A percentile compares a stretch with the other conserved stretches of the same genome.
These are phyloP conservation scores for Equus przewalskii DNA, from an alignment of 2,113 vertebrate species.

Conservation along the genomic window DNA sequence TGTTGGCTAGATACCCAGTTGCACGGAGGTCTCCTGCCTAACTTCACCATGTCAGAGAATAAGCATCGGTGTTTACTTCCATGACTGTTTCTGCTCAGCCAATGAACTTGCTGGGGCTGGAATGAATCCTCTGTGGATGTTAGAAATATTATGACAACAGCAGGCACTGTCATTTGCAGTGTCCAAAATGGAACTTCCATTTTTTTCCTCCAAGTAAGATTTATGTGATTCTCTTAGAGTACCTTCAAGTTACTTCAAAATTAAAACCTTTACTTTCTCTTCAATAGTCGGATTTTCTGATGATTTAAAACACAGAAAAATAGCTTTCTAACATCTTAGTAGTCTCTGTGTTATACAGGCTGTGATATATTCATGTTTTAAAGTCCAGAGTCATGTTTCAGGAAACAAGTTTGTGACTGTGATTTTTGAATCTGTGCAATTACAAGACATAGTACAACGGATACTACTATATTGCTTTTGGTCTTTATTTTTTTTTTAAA, in stretches of 20 bases:
- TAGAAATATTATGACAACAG: constrained; percentile 61
- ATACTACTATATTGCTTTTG: not conserved
- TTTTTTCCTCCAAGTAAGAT: not conserved
- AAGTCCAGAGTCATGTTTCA: not conserved
- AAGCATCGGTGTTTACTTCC: not conserved
- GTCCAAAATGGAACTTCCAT: constrained; percentile 22
- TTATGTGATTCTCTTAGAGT: constrained; percentile 50
- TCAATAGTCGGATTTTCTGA: not conserved
- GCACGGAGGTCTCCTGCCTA: not conserved
- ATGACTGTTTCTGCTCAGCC: not conserved
- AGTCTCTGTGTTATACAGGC: not conserved
- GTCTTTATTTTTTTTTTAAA: not conserved
- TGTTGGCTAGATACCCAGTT: not conserved
- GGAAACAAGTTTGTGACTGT: not conserved
- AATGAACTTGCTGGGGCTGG: not conserved
- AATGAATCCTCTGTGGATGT: constrained; percentile 26
- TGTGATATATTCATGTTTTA: not conserved
- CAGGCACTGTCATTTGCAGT: constrained; percentile 11
- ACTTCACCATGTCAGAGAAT: not conserved
- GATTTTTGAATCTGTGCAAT: not conserved
- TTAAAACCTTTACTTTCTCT: constrained; percentile 51
- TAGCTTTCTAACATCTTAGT: not conserved
- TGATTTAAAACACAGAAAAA: constrained; percentile 36
- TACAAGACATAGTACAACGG: not conserved
- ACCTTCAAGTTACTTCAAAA: constrained; percentile 30